These are phyloP conservation scores for Muscina levida DNA, from an alignment of 2,888 invertebrate species.

Conservation along the genomic window DNA sequence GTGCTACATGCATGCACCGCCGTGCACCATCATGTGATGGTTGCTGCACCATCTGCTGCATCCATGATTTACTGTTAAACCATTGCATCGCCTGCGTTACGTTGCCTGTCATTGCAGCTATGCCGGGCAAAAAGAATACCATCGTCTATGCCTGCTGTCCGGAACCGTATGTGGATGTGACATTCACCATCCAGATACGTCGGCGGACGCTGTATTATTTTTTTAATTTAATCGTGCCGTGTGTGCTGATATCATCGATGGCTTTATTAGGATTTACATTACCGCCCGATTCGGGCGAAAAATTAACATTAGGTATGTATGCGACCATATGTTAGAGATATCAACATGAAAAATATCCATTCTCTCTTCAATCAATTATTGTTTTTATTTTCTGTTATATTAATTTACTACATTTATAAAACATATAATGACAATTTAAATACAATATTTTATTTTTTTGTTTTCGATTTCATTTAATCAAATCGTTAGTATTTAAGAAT, in stretches of 20 bases:
- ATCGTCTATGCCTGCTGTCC: constrained; percentile 96
- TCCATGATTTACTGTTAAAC: neutral
- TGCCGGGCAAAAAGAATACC: constrained; percentile 95
- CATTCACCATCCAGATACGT: constrained; percentile 97
- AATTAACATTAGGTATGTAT: constrained; percentile 80
- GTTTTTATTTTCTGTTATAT: constrained; percentile 2
- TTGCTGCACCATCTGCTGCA: neutral
- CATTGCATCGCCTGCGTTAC: neutral
- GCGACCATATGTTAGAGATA: neutral
- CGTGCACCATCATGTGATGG: neutral
- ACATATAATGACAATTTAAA: neutral
- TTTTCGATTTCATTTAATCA: constrained; percentile 34
- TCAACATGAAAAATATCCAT: neutral
- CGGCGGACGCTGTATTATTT: constrained; percentile 98
- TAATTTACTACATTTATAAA: constrained; percentile 12
- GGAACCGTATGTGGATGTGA: constrained; percentile 93
- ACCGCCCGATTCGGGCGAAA: constrained; percentile 89
- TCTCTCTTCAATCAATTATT: constrained; percentile 13
- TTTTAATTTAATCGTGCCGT: constrained; percentile 99
- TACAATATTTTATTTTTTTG: constrained; percentile 24
- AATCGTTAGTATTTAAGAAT: constrained; percentile 38
- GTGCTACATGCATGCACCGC: neutral
- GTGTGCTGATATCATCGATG: constrained; percentile 99
- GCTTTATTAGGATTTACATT: constrained; percentile 98
- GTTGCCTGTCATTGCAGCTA: constrained; percentile 82